These are phyloP conservation scores for Siphamia tubifer DNA, from an alignment of 2,113 vertebrate genomes.

Conservation along the genomic window DNA sequence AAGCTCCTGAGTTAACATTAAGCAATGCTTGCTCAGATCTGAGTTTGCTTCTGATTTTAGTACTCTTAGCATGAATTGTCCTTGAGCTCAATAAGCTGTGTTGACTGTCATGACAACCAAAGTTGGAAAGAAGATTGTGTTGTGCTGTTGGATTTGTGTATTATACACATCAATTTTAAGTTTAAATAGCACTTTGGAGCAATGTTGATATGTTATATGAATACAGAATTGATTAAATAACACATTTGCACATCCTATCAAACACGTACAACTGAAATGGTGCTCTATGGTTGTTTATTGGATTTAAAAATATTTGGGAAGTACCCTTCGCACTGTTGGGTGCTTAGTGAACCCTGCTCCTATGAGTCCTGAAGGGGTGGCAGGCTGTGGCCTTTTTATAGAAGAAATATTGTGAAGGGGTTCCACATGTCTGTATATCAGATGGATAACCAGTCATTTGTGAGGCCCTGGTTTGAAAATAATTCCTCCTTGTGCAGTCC, in stretches of 20 bases:
- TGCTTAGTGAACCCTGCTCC: not conserved
- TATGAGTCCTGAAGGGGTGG: not conserved
- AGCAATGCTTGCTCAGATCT: not conserved
- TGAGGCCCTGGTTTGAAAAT: not conserved
- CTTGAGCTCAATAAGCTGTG: constrained; percentile 15
- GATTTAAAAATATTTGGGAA: not conserved
- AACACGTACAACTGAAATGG: too few species aligned
- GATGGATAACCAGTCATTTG: not conserved
- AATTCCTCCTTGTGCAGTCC: not conserved
- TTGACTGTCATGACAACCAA: constrained; percentile 47
- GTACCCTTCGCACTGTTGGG: not conserved
- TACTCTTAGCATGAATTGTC: not conserved
- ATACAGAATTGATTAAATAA: not conserved
- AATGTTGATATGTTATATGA: not conserved
- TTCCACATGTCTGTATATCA: constrained; percentile 2
- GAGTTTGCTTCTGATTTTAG: constrained; percentile 4
- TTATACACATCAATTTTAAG: not conserved
- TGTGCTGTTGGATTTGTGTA: too few species aligned
- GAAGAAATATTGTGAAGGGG: not conserved
- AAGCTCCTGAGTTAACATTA: not conserved
- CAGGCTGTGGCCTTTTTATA: not conserved
- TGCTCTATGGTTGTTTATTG: too few species aligned
- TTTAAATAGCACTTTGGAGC: not conserved
- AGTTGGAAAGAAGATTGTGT: constrained; percentile 22
- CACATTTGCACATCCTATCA: not conserved